phyloP scores from a whole-genome alignment of 2,888 invertebrate species.

The Drosophila colorata region DNA sequence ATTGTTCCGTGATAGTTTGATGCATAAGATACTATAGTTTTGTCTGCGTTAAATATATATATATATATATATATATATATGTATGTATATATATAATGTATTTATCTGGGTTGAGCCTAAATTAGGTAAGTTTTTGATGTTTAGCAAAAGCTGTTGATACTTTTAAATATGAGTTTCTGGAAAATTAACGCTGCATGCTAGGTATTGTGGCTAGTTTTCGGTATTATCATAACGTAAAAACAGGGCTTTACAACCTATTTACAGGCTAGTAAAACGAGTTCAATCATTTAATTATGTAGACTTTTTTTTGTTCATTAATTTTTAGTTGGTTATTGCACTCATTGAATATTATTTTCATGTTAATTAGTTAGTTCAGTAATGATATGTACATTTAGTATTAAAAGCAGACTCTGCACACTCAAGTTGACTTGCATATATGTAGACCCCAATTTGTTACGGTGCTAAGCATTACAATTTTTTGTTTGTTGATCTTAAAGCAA shows the following conservation, averaged over 20 bases:
- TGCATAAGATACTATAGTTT: neutral
- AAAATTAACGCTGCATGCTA: slow-evolving; percentile 82
- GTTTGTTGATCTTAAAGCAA: neutral
- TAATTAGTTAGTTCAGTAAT: slow-evolving; percentile 30
- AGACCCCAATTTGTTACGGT: slow-evolving; percentile 1
- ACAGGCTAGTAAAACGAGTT: slow-evolving; percentile 86
- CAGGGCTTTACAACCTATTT: slow-evolving; percentile 85
- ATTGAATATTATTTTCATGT: slow-evolving; percentile 31
- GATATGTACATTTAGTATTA: slow-evolving; percentile 37
- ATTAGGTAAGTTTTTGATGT: neutral
- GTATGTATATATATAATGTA: neutral
- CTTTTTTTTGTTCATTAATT: slow-evolving; percentile 14
- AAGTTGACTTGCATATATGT: neutral
- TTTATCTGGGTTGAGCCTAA: neutral
- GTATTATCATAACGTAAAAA: slow-evolving; percentile 77
- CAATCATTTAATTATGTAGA: slow-evolving; percentile 65
- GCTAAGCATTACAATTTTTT: slow-evolving; percentile 4
- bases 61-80: neutral
- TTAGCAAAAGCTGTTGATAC: slow-evolving; percentile 38
- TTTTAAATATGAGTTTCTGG: slow-evolving; percentile 84
- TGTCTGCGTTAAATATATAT: neutral
- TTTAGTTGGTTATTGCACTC: slow-evolving; percentile 39
- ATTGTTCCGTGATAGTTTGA: neutral
- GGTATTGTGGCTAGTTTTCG: slow-evolving; percentile 55
- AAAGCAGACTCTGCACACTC: slow-evolving; percentile 18